These are phyloP conservation scores for Bothrops alternatus DNA, from an alignment of 2,797 vertebrate species.

Conservation along the genomic window DNA sequence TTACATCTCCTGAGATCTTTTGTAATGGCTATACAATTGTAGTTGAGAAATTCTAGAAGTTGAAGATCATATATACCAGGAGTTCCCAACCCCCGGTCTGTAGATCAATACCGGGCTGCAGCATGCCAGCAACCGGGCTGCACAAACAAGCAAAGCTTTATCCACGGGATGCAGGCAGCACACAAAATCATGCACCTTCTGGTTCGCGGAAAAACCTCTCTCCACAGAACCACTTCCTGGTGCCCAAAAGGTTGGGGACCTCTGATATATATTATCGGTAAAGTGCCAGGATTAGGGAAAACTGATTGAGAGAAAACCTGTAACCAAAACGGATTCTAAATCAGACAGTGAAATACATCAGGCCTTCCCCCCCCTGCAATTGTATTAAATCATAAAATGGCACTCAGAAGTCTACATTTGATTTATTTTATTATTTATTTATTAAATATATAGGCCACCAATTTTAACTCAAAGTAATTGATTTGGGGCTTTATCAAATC, in stretches of 20 bases:
- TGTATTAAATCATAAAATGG: accelerated
- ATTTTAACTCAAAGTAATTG: not conserved
- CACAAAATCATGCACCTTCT: no score
- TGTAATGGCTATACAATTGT: not conserved
- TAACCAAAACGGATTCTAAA: not conserved
- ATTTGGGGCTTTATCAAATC: not conserved
- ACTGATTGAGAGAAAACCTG: not conserved
- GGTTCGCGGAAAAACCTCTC: no score
- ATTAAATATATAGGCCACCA: not conserved
- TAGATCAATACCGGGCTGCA: no score
- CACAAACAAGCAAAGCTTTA: no score
- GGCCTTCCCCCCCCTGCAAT: not conserved
- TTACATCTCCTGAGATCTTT: not conserved
- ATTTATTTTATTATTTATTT: not conserved
- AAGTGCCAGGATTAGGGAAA: not conserved
- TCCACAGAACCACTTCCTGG: no score
- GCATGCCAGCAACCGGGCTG: no score
- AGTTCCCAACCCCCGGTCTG: no score
- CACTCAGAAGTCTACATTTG: not conserved
- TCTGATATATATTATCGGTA: not conserved
- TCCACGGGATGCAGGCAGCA: no score
- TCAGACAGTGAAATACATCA: not conserved
- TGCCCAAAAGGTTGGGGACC: no score
- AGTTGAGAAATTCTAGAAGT: not conserved
- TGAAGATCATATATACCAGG: not conserved